phyloP scores from a whole-genome alignment of 2,888 invertebrate genomes.

The Vandiemenella viatica region DNA sequence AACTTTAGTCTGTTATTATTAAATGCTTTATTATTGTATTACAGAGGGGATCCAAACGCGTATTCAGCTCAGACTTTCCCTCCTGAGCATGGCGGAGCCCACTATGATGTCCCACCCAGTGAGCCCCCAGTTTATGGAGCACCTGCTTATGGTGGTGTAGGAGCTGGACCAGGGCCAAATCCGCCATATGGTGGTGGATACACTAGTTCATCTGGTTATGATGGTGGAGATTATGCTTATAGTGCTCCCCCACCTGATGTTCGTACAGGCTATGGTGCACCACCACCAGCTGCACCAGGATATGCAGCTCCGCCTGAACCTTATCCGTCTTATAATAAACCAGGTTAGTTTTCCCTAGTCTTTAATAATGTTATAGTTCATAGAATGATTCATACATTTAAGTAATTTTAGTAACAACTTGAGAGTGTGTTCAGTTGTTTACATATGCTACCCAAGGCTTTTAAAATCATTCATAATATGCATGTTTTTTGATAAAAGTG shows the following conservation, averaged over 20 bases:
- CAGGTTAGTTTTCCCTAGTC: not conserved
- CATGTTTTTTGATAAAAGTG: no score
- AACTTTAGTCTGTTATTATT: not conserved
- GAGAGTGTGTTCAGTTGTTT: no score
- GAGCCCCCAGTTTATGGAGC: conserved; percentile 7
- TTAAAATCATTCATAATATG: no score
- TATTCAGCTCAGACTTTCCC: conserved; percentile 1
- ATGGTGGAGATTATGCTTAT: conserved; percentile 9
- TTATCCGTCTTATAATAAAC: conserved; percentile 8
- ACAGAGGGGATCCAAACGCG: not conserved
- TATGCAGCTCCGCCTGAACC: conserved; percentile 7
- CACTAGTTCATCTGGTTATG: conserved; percentile 9
- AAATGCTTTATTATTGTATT: not conserved
- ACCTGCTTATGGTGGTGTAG: conserved; percentile 7
- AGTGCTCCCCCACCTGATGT: conserved; percentile 5
- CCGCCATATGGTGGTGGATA: conserved; percentile 5
- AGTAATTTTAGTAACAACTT: no score
- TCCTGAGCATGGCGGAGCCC: conserved; percentile 3
- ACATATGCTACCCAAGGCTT: no score
- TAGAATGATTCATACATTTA: no score
- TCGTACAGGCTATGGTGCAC: conserved; percentile 7
- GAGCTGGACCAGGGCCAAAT: not conserved
- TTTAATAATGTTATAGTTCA: no score
- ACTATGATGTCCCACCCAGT: conserved; percentile 4
- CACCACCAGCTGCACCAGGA: conserved; percentile 3